Evolutionary conservation across 2,888 invertebrate species (phyloP).

Genomic region (Acrobasis consociella): DNA sequence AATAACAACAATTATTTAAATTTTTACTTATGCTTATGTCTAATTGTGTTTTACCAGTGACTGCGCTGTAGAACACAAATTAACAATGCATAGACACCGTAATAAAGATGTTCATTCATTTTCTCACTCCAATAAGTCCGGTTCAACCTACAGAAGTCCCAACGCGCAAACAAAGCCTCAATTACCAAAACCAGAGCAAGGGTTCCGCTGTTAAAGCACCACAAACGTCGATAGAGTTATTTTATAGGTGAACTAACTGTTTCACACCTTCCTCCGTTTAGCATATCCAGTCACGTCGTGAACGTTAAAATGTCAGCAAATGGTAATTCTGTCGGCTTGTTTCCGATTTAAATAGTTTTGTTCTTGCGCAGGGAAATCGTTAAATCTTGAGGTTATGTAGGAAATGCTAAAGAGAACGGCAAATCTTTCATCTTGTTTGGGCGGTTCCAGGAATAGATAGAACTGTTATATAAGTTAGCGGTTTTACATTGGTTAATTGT

Average conservation of each 20-base stretch:
- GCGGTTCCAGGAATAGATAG: neutral
- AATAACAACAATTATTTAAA: too few species aligned
- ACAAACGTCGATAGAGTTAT: conserved; percentile 50
- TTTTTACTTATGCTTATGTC: too few species aligned
- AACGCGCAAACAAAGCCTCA: conserved; percentile 33
- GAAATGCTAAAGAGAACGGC: neutral
- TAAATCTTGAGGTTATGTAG: conserved; percentile 6
- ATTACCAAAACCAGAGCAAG: conserved; percentile 51
- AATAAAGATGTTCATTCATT: conserved; percentile 1
- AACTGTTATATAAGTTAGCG: neutral
- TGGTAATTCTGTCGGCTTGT: conserved; percentile 26
- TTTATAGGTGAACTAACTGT: conserved; percentile 62
- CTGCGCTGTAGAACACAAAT: too few species aligned
- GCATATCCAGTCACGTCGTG: conserved; percentile 40
- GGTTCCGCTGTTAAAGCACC: conserved; percentile 62
- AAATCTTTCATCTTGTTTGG: conserved; percentile 1
- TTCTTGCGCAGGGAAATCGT: conserved; percentile 8
- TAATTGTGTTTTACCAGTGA: too few species aligned
- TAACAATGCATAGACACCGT: neutral
- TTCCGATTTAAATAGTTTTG: conserved; percentile 18
- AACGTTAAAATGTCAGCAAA: conserved; percentile 36
- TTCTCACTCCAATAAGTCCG: conserved; percentile 5
- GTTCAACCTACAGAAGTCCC: neutral
- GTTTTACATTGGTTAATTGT: neutral
- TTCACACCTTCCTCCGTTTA: conserved; percentile 52